A percentile compares a stretch with the other conserved stretches of the same genome.
Conservation (phyloP, 1,140 invertebrate species). For the Aphis gossypii region DNA sequence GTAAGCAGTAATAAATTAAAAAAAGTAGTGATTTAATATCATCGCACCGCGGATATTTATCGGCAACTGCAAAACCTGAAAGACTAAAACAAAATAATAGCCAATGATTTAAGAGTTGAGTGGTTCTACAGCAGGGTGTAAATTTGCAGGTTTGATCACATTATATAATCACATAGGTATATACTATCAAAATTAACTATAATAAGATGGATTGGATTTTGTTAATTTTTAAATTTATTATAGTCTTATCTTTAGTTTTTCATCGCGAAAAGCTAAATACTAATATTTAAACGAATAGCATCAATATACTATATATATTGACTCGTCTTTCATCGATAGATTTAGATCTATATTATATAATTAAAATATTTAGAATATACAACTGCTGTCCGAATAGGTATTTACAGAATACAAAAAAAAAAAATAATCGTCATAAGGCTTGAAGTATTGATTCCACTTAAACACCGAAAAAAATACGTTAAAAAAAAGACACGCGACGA, state of each 20-base stretch:
- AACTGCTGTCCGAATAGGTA: too few relatives aligned
- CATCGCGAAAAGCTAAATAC: too few relatives aligned
- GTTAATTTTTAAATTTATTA: too few relatives aligned
- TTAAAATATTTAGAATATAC: too few relatives aligned
- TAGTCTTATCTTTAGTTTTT: too few relatives aligned
- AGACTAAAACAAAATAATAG: not conserved
- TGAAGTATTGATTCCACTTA: not conserved
- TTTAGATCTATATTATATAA: not conserved
- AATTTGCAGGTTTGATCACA: not conserved
- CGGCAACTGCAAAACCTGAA: not conserved
- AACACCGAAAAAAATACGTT: not conserved
- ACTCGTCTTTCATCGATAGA: not conserved
- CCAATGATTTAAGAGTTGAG: not conserved
- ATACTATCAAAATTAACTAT: too few relatives aligned
- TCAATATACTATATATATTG: too few relatives aligned
- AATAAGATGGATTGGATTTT: too few relatives aligned
- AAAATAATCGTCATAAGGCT: not conserved
- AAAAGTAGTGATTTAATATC: conserved; percentile 10
- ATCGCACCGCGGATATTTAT: not conserved
- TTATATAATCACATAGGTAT: not conserved
- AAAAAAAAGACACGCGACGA: not conserved
- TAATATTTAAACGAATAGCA: too few relatives aligned
- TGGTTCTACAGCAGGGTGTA: not conserved
- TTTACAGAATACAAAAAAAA: not conserved
- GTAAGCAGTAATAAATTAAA: conserved; percentile 7